Conservation (phyloP, 2,113 vertebrate species). For the Tupaia tana region DNA sequence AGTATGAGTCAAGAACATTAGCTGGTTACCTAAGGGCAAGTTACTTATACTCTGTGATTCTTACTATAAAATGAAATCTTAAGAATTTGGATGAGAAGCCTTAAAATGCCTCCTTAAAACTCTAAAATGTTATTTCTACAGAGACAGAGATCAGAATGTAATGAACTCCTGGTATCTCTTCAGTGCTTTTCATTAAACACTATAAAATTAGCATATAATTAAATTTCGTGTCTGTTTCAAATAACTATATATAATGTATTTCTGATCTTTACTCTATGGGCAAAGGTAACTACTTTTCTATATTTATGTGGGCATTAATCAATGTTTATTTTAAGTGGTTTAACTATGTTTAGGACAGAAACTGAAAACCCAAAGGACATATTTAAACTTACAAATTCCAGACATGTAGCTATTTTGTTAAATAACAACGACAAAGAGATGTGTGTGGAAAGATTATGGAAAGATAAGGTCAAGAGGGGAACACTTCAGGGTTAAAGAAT, state of each 20-base stretch:
- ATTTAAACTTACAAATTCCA: neutral
- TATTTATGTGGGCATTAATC: neutral
- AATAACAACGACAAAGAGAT: neutral
- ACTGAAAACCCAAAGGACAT: neutral
- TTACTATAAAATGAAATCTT: neutral
- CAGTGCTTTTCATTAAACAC: neutral
- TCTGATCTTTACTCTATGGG: neutral
- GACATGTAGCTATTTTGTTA: neutral
- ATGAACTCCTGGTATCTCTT: neutral
- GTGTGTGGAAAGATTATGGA: neutral
- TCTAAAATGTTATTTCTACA: neutral
- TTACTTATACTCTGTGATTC: neutral
- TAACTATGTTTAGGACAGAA: neutral
- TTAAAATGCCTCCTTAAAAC: neutral
- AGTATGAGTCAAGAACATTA: neutral
- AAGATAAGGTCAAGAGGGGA: neutral
- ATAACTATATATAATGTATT: neutral
- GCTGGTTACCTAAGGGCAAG: neutral
- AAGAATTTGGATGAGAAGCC: neutral
- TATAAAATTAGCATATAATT: neutral
- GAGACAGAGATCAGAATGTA: neutral
- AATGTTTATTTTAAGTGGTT: neutral
- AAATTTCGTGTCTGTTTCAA: neutral
- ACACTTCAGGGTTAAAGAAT: neutral
- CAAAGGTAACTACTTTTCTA: neutral